phyloP scores from a whole-genome alignment of 2,888 invertebrate genomes.

The Chrysolina oricalcia region DNA sequence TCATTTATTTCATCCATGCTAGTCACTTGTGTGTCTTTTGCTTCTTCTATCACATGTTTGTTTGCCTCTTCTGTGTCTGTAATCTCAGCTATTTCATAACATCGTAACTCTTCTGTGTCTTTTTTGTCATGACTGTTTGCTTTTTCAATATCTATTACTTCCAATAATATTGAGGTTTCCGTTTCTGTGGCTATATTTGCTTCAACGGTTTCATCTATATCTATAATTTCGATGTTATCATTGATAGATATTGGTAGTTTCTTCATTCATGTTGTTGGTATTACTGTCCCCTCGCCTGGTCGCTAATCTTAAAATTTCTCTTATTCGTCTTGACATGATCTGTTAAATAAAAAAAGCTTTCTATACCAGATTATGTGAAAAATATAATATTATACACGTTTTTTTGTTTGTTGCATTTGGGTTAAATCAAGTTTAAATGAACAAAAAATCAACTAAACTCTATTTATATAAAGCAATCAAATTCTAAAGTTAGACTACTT shows the following conservation, averaged over 20 bases:
- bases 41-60: neutral
- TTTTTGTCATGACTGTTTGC: neutral
- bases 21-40: neutral
- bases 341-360: neutral
- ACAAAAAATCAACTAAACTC: constrained; percentile 24
- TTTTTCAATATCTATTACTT: neutral
- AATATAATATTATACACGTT: neutral
- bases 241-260: neutral
- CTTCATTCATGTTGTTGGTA: neutral
- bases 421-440: constrained; percentile 25
- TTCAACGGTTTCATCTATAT: neutral
- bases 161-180: neutral
- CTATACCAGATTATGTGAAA: neutral
- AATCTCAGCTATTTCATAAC: neutral
- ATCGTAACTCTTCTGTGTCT: neutral
- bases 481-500: constrained; percentile 24
- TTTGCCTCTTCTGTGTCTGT: neutral
- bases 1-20: neutral
- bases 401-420: constrained; percentile 23
- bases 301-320: neutral
- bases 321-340: neutral
- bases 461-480: constrained; percentile 27
- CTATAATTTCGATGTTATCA: neutral
- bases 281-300: neutral
- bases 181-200: neutral